phyloP scores from a whole-genome alignment of 2,888 invertebrate genomes.

The Oasisia sp. region DNA sequence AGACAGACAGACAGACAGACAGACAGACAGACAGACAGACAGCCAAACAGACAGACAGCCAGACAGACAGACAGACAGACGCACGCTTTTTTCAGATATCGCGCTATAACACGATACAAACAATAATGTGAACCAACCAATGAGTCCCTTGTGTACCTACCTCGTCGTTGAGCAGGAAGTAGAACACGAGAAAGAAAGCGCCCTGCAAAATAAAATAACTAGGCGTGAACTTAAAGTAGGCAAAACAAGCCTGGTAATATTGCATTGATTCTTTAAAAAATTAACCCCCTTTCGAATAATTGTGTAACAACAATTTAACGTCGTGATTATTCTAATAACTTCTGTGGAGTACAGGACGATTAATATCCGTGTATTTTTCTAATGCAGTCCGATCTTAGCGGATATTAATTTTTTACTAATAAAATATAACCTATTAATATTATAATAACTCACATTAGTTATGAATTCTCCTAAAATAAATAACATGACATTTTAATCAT shows the following conservation, averaged over 20 bases:
- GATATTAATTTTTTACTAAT: no score
- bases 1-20: constrained; percentile 6
- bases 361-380: no score
- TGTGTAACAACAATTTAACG: not conserved
- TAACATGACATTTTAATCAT: no score
- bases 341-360: no score
- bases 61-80: constrained; percentile 22
- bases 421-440: no score
- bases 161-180: constrained; percentile 65
- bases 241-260: not conserved
- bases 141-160: constrained; percentile 45
- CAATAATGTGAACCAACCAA: not conserved
- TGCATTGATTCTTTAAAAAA: not conserved
- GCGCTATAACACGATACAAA: no score
- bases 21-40: constrained; percentile 23
- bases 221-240: not conserved
- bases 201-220: constrained; percentile 51
- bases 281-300: not conserved
- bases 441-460: no score
- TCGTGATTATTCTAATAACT: not conserved
- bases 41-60: constrained; percentile 18
- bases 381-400: no score
- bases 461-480: no score
- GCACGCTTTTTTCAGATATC: no score
- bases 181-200: constrained; percentile 65